phyloP scores from a whole-genome alignment of 1,140 invertebrate genomes.

The Hycleus cichorii region DNA sequence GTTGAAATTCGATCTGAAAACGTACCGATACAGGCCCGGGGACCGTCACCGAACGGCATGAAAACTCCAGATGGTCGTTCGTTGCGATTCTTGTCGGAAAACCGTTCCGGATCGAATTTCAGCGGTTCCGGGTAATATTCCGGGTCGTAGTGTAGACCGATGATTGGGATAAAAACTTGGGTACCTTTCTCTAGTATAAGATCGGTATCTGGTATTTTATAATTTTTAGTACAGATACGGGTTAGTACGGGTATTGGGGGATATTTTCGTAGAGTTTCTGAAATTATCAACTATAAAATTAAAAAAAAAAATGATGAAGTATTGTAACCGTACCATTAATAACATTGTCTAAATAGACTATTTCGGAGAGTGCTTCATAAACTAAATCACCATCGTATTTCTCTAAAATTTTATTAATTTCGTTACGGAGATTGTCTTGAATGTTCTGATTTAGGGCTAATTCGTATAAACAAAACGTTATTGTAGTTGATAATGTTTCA shows the following conservation, averaged over 20 bases:
- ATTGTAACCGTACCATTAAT: slow-evolving; percentile 37
- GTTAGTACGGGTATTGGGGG: slow-evolving; percentile 47
- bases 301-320: background rate
- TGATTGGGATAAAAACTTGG: slow-evolving; percentile 46
- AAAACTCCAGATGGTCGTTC: slow-evolving; percentile 29
- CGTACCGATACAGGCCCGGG: slow-evolving; percentile 48
- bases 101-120: slow-evolving; percentile 61
- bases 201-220: slow-evolving; percentile 43
- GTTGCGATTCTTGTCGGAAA: slow-evolving; percentile 31
- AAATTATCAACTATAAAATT: background rate
- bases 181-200: slow-evolving; percentile 45
- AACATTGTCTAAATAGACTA: slow-evolving; percentile 38
- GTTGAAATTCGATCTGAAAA: too few relatives aligned
- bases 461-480: slow-evolving; percentile 43
- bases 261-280: slow-evolving; percentile 53
- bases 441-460: slow-evolving; percentile 41
- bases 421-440: slow-evolving; percentile 41
- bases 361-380: slow-evolving; percentile 49
- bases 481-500: slow-evolving; percentile 42
- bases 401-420: slow-evolving; percentile 41
- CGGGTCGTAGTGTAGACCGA: slow-evolving; percentile 57
- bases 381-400: slow-evolving; percentile 44
- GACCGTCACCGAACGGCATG: slow-evolving; percentile 53
- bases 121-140: slow-evolving; percentile 56
- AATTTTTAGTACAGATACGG: slow-evolving; percentile 45